Evolutionary conservation across 2,797 vertebrate species (phyloP).

Genomic region (Acanthurus lineatus): DNA sequence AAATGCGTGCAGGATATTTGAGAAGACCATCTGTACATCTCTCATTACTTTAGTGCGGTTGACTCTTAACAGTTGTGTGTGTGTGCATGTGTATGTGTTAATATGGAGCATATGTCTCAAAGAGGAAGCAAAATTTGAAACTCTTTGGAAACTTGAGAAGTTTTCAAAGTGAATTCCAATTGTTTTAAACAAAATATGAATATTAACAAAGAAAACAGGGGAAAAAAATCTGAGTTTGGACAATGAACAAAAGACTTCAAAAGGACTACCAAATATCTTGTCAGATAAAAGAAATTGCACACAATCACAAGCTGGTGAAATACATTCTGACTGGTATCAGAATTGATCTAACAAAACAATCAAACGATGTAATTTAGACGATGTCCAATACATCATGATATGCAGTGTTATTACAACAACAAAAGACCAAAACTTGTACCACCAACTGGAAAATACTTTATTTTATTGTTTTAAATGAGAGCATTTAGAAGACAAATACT

Average conservation of each 20-base stretch:
- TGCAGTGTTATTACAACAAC: background rate
- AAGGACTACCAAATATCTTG: too few relatives aligned
- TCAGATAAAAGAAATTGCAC: too few relatives aligned
- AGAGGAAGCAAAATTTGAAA: constrained; percentile 23
- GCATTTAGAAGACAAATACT: too few relatives aligned
- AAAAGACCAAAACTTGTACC: background rate
- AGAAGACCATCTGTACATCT: constrained; percentile 75
- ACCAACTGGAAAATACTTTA: too few relatives aligned
- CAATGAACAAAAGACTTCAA: too few relatives aligned
- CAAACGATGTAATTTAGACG: background rate
- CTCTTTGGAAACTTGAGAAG: constrained; percentile 31
- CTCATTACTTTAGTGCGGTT: constrained; percentile 32
- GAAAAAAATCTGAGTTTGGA: background rate
- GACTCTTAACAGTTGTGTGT: constrained; percentile 44
- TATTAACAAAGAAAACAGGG: background rate
- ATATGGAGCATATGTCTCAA: constrained; percentile 14
- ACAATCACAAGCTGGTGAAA: too few relatives aligned
- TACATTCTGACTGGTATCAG: too few relatives aligned
- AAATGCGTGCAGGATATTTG: constrained; percentile 82
- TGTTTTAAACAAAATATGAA: background rate
- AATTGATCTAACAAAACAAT: background rate
- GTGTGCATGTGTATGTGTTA: constrained; percentile 52
- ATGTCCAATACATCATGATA: background rate
- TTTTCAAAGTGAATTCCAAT: background rate
- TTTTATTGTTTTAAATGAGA: too few relatives aligned